phyloP scores from a whole-genome alignment of 2,113 vertebrate genomes.

The Dermatemys mawii region DNA sequence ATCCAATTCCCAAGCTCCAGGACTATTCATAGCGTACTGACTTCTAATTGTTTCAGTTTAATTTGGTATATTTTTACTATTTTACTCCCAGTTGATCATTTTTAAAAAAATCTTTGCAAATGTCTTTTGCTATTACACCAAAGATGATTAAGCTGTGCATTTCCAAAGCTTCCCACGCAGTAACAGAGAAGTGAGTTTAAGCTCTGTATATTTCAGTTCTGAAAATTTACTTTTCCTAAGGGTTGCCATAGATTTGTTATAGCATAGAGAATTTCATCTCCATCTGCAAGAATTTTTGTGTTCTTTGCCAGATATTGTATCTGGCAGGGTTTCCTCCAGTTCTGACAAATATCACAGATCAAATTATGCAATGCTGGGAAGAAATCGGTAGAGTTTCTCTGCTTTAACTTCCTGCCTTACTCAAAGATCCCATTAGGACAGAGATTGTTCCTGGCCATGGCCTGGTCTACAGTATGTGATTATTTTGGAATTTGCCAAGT shows the following conservation, averaged over 20 bases:
- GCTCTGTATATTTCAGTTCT: not conserved
- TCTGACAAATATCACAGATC: not conserved
- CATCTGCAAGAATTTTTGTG: not conserved
- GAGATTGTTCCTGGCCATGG: not conserved
- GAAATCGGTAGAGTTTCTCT: not conserved
- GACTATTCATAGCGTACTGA: not conserved
- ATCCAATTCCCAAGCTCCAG: not conserved
- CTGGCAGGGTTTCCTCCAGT: not conserved
- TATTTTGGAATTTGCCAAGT: no score
- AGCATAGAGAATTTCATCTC: not conserved
- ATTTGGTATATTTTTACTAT: not conserved
- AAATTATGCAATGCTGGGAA: not conserved
- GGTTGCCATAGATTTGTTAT: conserved; percentile 50
- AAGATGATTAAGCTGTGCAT: conserved; percentile 70
- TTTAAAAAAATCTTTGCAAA: conserved; percentile 33
- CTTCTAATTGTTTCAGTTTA: not conserved
- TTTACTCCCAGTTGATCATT: not conserved
- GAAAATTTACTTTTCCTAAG: not conserved
- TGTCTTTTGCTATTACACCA: conserved; percentile 54
- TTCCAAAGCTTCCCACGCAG: conserved; percentile 64
- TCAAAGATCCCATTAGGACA: rapidly evolving
- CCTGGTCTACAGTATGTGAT: no score
- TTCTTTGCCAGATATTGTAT: not conserved
- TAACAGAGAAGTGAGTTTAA: conserved; percentile 41
- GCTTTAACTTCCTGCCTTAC: not conserved